Conservation (phyloP, 2,113 vertebrate species). For the Lanius collurio region DNA sequence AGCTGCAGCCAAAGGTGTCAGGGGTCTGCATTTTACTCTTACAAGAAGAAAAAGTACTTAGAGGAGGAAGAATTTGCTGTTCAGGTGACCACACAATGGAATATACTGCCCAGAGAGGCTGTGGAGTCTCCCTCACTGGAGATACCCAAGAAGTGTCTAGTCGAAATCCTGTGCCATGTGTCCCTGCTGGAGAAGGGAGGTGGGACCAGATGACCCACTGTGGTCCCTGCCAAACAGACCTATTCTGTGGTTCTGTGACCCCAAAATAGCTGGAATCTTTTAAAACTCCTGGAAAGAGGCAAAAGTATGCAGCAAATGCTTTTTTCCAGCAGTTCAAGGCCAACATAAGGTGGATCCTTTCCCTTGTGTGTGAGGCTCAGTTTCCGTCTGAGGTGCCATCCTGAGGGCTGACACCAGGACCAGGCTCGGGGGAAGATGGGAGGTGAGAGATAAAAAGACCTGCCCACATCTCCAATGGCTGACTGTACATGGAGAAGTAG, state of each 20-base stretch:
- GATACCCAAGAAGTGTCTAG: background rate
- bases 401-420: background rate
- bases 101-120: background rate
- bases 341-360: background rate
- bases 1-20: background rate
- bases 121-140: background rate
- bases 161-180: background rate
- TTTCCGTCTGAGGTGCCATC: background rate
- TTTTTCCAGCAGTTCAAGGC: background rate
- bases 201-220: background rate
- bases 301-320: rapidly evolving
- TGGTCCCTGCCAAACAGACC: background rate
- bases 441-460: background rate
- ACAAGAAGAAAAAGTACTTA: background rate
- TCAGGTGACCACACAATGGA: background rate
- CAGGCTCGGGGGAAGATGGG: background rate
- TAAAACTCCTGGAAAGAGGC: background rate
- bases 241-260: background rate
- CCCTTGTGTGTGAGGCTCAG: background rate
- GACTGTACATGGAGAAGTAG: background rate
- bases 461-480: background rate
- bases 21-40: background rate
- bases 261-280: background rate
- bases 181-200: background rate
- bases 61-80: background rate